Evolutionary conservation across 2,113 vertebrate genomes (phyloP).

Genomic region (Syngnathoides biaculeatus): DNA sequence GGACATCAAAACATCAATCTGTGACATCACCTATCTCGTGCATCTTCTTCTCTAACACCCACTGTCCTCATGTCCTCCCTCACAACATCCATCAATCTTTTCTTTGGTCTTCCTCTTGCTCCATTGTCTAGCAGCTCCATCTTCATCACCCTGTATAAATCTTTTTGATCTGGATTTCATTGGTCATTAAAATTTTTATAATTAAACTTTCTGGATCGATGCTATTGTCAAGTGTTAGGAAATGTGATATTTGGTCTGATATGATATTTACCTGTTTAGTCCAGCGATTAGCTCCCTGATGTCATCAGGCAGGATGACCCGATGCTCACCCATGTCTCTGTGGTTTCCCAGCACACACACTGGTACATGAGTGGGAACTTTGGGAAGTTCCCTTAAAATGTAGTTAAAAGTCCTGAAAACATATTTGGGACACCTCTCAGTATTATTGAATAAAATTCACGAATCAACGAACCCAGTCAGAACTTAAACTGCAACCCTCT

Average conservation of each 20-base stretch:
- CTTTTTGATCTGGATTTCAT: not conserved
- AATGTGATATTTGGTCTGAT: not conserved
- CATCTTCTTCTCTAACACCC: too few relatives aligned
- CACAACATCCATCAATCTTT: too few relatives aligned
- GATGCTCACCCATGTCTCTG: constrained; percentile 96
- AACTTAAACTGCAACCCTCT: not conserved
- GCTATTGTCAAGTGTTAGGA: not conserved
- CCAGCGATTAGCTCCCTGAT: constrained; percentile 85
- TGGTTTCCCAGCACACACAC: constrained; percentile 95
- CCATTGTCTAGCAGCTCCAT: too few relatives aligned
- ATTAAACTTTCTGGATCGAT: not conserved
- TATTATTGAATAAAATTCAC: not conserved
- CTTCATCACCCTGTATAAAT: too few relatives aligned
- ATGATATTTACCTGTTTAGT: constrained; percentile 80
- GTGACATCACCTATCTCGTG: too few relatives aligned
- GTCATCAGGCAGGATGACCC: constrained; percentile 88
- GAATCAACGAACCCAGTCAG: not conserved
- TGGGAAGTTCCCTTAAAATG: constrained; percentile 90
- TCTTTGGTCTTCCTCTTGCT: too few relatives aligned
- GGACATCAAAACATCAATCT: too few relatives aligned
- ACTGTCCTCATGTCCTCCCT: too few relatives aligned
- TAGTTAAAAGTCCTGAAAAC: constrained; percentile 91
- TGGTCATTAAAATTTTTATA: not conserved
- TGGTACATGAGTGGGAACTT: constrained; percentile 90
- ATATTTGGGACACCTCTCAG: not conserved